phyloP scores from a whole-genome alignment of 2,113 vertebrate genomes.

The Siphamia tubifer region DNA sequence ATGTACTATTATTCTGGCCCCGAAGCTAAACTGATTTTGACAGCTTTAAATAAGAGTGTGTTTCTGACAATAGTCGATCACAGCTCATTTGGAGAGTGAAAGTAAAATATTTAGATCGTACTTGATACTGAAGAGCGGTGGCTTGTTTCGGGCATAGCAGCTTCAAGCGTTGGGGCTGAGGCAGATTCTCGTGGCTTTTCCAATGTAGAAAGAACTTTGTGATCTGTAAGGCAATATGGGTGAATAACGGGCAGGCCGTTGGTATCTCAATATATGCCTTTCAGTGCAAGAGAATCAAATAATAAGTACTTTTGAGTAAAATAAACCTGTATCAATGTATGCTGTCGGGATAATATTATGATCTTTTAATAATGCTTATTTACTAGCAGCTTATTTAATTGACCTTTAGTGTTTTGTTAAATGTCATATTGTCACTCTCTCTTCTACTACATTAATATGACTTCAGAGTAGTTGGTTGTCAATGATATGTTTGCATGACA shows the following conservation, averaged over 20 bases:
- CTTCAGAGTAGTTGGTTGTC: background rate
- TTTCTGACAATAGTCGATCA: constrained; percentile 4
- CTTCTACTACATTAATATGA: background rate
- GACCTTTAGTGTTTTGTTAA: constrained; percentile 9
- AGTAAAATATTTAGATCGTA: constrained; percentile 76
- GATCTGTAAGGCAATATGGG: constrained; percentile 82
- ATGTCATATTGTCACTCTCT: too few species aligned
- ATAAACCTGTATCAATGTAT: background rate
- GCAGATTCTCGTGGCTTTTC: constrained; percentile 95
- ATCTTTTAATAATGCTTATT: constrained; percentile 10
- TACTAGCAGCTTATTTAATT: background rate
- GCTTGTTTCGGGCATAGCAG: constrained; percentile 89
- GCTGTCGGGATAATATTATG: background rate
- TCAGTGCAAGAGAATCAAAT: background rate
- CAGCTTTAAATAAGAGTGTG: too few species aligned
- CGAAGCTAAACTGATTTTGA: too few species aligned
- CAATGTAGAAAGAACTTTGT: constrained; percentile 90
- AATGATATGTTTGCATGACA: background rate
- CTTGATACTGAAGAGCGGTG: constrained; percentile 94
- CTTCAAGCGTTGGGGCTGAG: constrained; percentile 93
- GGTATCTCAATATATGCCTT: constrained; percentile 30
- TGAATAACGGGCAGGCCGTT: constrained; percentile 33
- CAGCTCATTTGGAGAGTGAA: background rate
- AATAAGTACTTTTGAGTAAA: background rate
- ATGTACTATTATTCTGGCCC: too few species aligned